Evolutionary conservation across 2,888 invertebrate genomes (phyloP).

Genomic region (Linyphia triangularis): DNA sequence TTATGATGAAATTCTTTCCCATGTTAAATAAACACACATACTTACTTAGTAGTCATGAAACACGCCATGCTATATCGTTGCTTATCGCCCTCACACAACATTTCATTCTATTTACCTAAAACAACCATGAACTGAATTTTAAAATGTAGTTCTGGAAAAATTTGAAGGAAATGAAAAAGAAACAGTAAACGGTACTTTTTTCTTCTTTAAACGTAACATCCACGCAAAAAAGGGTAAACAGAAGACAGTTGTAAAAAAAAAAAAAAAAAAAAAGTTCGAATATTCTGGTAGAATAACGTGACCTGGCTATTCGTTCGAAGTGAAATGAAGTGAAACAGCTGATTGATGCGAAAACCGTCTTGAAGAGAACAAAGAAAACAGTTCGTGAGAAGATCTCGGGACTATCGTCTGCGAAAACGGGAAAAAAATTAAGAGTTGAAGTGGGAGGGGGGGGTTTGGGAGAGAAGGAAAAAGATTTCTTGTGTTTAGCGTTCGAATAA

Average conservation of each 20-base stretch:
- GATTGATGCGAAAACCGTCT: constrained; percentile 53
- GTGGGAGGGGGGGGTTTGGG: not conserved
- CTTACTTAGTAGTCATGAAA: not conserved
- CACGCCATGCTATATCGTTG: not conserved
- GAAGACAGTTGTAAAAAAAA: not conserved
- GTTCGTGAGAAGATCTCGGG: not conserved
- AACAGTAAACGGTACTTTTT: constrained; percentile 11
- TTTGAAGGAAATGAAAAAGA: not conserved
- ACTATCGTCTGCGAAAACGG: constrained; percentile 6
- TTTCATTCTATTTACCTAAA: not conserved
- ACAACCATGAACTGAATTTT: constrained; percentile 1
- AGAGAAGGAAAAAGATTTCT: not conserved
- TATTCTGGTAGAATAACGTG: constrained; percentile 35
- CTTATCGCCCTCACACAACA: not conserved
- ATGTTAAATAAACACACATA: too few relatives aligned
- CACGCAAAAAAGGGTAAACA: not conserved
- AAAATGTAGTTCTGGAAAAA: not conserved
- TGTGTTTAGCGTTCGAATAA: constrained; percentile 24
- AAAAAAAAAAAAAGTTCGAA: not conserved
- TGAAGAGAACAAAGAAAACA: constrained; percentile 39
- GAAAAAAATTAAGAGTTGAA: not conserved
- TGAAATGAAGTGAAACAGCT: constrained; percentile 57
- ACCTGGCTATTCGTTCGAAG: constrained; percentile 51
- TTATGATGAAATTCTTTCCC: too few relatives aligned
- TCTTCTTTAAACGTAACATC: constrained; percentile 11